Base-by-base conservation (phyloP, 2,113 vertebrate species). In the Rostratula benghalensis region DNA sequence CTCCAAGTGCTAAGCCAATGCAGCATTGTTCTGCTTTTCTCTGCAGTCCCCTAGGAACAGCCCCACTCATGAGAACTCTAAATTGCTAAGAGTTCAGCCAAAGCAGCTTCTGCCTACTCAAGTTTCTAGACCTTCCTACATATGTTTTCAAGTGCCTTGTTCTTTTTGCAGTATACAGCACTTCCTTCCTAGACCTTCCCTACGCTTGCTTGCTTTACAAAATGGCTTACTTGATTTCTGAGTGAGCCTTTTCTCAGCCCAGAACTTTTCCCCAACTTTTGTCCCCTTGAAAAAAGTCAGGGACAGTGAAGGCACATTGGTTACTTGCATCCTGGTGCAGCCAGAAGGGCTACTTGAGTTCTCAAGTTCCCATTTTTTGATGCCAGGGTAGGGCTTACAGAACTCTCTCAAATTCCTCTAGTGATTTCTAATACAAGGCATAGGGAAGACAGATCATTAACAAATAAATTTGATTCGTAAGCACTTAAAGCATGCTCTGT, bases 31-130 rank as follows among this genome's bases (percentile, higher is more conserved):
- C 89, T 76, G 78, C 80, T 93, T 95, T 65, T 73, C 87, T 23
- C 70, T 91, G 78, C 87, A 41, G 18, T 77, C 80, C 81, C 89
- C 13, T 18, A 87, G 87, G 93, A 94, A 17, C 59, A 80, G 82
- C 68, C 67, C 61, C 54, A 54, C 70, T 96, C 82, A 35, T 37
- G 89, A 93, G 91, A 95, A 77, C 78, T 94, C 89, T 31, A 16
- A 89, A 90, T 74, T 77, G 50, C 75, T 24, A 8, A 50, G 41
- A 91, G 92, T 95, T 96, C 95, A 95, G 91, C 93, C 93, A 94
- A 93, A 95, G 94, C 94, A 73, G 93, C 92, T 93, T 93, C 91
- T 95, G 86, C 91, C 86, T 86, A 48, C 94, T 95, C 93, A 50
- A 69, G 87, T 94, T 97, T 94, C 95, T 73, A 73, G 78, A 65